Evolutionary conservation across 2,888 invertebrate species (phyloP).

Genomic region (Buathra laborator): DNA sequence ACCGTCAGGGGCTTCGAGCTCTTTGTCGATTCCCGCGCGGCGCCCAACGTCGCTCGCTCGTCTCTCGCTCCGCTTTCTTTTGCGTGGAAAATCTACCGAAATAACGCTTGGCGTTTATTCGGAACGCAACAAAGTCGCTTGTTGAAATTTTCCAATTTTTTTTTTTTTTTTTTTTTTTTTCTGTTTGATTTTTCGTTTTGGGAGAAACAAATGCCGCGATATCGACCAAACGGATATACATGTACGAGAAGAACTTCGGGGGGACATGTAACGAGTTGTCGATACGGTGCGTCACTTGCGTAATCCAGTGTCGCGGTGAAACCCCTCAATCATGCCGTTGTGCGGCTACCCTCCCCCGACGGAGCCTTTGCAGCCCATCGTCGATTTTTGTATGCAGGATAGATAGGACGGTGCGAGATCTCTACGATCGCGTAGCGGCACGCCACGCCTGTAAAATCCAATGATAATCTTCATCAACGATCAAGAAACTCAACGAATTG

Average conservation of each 20-base stretch:
- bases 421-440: constrained; percentile 28
- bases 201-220: no score
- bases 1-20: constrained; percentile 18
- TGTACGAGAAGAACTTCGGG: no score
- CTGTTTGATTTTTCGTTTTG: no score
- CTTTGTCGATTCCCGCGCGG: constrained; percentile 40
- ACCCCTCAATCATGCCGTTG: constrained; percentile 64
- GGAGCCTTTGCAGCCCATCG: background rate
- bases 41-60: constrained; percentile 9
- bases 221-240: no score
- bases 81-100: background rate
- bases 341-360: constrained; percentile 40
- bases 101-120: background rate
- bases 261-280: background rate
- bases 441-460: constrained; percentile 32
- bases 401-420: constrained; percentile 24
- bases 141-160: no score
- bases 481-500: constrained; percentile 16
- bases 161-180: no score
- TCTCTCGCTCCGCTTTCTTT: background rate
- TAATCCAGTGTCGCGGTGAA: constrained; percentile 60
- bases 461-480: constrained; percentile 32
- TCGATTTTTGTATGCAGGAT: constrained; percentile 35
- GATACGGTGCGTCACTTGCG: constrained; percentile 50
- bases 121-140: background rate